Evolutionary conservation across 2,888 invertebrate genomes (phyloP), one percentile per base, ranked within the genome.

Genomic region (Dryobotodes eremita): DNA sequence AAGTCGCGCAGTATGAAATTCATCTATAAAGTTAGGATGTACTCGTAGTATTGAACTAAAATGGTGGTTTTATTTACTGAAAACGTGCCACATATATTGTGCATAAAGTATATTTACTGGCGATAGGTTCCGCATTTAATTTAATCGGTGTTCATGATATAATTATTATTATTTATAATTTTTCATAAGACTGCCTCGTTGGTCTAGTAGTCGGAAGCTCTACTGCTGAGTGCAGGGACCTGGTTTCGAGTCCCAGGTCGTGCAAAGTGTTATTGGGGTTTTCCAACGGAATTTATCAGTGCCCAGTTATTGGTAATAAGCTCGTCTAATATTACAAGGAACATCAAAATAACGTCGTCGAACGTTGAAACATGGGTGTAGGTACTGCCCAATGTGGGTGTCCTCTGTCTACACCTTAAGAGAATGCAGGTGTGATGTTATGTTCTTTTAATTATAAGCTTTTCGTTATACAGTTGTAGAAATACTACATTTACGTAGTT

Each of bases 11-110:
- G 15, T 36, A 68, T 80, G 46, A 80, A 80, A 62, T 72, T 69
- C 48, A 46, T 26, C 50, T 20, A 69, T 69, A 66, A 80, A 80
- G 81, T 57, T 72, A 69, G 36, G 26, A 59, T 65, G 69, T 69
- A 36, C 36, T 36, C 36, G 2, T 42, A 36, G 70, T 80, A 84
- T 64, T 42, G 59, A 68, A 80, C 46, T 65, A 48, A 66, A 70
- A 65, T 48, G 1, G 57, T 36, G 36, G 55, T 46, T 62, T 73
- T 81, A 50, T 84, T 68, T 61, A 68, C 48, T 61, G 62, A 36
- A 46, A 57, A 48, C 23, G 36, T 53, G 36, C 26, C 59, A 62
- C 42, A 69, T 78, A 77, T 59, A 53, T 77, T 82, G 50, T 59
- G 31, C 65, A 50, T 83, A 46, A 36, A 65, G 6, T 0, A 57